Evolutionary conservation across 1,140 invertebrate genomes (phyloP).

Genomic region (Penaeus indicus): DNA sequence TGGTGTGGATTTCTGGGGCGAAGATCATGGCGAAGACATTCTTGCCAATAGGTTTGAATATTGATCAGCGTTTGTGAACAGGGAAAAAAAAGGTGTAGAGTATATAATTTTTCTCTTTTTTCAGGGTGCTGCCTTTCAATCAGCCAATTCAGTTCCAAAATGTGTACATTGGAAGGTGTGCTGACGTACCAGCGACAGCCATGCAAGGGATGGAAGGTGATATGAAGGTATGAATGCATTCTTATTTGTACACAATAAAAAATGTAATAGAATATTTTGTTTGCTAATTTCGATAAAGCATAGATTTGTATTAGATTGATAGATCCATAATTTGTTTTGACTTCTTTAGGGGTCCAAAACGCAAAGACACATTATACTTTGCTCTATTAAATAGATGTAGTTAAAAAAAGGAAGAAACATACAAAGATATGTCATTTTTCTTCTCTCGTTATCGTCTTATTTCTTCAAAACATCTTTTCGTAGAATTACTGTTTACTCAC

Average conservation of each 20-base stretch:
- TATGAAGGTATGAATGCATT: constrained; percentile 61
- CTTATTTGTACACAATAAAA: background rate
- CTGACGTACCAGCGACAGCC: constrained; percentile 69
- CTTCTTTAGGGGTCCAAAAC: too few species aligned
- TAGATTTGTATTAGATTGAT: too few species aligned
- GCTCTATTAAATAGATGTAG: too few species aligned
- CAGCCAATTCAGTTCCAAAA: constrained; percentile 78
- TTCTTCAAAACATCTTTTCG: too few species aligned
- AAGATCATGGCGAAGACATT: background rate
- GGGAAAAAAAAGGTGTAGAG: background rate
- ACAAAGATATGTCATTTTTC: too few species aligned
- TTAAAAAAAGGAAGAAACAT: too few species aligned
- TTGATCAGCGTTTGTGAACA: background rate
- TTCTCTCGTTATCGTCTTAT: too few species aligned
- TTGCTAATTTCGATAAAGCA: too few species aligned
- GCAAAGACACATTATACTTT: too few species aligned
- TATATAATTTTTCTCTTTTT: constrained; percentile 65
- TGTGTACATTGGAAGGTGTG: constrained; percentile 80
- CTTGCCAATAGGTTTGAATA: too few species aligned
- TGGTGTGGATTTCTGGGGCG: background rate
- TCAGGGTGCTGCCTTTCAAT: constrained; percentile 77
- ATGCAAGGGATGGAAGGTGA: constrained; percentile 66
- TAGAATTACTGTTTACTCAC: background rate
- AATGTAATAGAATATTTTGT: background rate
- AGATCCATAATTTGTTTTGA: too few species aligned